Conservation (phyloP, 2,888 invertebrate species). For the Orthosia cruda region DNA sequence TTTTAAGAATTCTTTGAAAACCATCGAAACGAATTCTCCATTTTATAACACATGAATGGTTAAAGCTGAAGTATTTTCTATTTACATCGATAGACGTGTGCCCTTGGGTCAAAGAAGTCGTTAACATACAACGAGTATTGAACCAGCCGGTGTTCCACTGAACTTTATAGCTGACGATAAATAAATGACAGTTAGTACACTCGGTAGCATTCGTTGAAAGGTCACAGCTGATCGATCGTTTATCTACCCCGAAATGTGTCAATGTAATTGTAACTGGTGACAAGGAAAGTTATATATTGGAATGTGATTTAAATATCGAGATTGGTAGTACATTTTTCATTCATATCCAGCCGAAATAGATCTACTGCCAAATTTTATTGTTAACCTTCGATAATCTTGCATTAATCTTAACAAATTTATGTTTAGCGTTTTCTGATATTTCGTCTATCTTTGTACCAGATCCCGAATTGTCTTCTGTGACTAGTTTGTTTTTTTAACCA, state of each 20-base stretch:
- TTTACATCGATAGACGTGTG: slow-evolving; percentile 47
- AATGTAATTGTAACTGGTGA: slow-evolving; percentile 20
- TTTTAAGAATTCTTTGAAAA: neutral
- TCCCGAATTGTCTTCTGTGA: no score
- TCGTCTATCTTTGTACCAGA: no score
- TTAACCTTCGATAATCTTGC: no score
- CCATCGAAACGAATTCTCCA: slow-evolving; percentile 3
- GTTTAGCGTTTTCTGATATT: no score
- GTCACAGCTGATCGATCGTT: slow-evolving; percentile 50
- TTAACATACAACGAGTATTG: slow-evolving; percentile 58
- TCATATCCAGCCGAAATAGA: no score
- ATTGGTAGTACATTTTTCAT: neutral
- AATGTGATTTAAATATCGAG: neutral
- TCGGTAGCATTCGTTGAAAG: slow-evolving; percentile 51
- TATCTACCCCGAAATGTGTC: slow-evolving; percentile 32
- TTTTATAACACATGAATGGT: slow-evolving; percentile 36
- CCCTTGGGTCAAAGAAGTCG: slow-evolving; percentile 62
- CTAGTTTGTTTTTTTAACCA: no score
- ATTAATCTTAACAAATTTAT: no score
- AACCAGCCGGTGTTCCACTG: slow-evolving; percentile 43
- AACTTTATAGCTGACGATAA: slow-evolving; percentile 59
- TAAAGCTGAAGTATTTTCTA: slow-evolving; percentile 49
- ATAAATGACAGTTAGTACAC: slow-evolving; percentile 58
- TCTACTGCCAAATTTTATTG: no score
- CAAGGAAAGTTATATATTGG: neutral